Evolutionary conservation across 2,113 vertebrate genomes (phyloP).

Genomic region (Oenanthe melanoleuca): DNA sequence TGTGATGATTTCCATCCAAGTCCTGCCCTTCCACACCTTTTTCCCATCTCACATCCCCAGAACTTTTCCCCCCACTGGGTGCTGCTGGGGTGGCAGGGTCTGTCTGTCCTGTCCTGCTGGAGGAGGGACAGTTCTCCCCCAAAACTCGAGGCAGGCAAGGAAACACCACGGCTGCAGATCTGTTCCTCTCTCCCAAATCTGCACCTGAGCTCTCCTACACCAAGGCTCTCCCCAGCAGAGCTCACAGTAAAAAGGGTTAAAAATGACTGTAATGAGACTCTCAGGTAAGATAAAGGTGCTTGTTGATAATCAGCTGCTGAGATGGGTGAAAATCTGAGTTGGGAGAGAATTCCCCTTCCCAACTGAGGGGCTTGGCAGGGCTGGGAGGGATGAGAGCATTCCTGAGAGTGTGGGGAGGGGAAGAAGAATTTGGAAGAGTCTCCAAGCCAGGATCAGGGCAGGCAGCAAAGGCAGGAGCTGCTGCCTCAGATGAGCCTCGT

Average conservation of each 20-base stretch:
- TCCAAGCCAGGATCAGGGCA: background rate
- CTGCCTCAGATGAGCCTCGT: background rate
- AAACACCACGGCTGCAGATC: background rate
- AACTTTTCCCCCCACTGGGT: background rate
- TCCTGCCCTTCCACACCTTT: background rate
- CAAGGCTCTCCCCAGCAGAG: background rate
- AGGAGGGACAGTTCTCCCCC: background rate
- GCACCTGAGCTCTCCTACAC: background rate
- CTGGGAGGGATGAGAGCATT: background rate
- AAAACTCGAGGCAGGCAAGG: background rate
- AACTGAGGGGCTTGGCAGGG: background rate
- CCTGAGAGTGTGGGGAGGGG: background rate
- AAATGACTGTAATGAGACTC: background rate
- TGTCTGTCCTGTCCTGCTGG: background rate
- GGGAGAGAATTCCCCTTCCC: background rate
- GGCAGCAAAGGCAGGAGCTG: background rate
- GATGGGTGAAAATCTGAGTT: background rate
- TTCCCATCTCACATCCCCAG: background rate
- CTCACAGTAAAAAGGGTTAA: background rate
- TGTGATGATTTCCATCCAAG: background rate
- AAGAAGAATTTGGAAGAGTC: background rate
- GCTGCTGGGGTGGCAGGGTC: background rate
- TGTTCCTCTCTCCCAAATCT: background rate
- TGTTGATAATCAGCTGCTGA: background rate
- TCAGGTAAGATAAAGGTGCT: background rate